Conservation (phyloP, 2,888 invertebrate genomes). For the Idaea biselata region DNA sequence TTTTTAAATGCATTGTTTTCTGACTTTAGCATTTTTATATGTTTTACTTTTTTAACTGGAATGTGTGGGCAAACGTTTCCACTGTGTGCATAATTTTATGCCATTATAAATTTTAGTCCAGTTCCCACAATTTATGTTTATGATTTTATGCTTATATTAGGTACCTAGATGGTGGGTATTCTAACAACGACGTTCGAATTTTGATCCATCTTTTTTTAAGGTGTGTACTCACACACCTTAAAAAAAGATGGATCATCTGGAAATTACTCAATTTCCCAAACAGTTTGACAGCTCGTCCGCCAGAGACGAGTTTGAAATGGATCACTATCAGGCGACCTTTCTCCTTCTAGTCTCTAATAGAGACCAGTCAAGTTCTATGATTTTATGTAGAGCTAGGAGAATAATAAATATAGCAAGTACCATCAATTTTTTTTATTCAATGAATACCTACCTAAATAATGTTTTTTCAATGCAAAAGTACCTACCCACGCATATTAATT, state of each 20-base stretch:
- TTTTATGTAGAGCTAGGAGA: too few relatives aligned
- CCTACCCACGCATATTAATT: constrained; percentile 64
- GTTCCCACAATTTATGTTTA: background rate
- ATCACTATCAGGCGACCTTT: too few relatives aligned
- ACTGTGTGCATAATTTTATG: background rate
- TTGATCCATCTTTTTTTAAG: too few relatives aligned
- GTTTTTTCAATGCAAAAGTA: background rate
- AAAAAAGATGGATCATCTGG: too few relatives aligned
- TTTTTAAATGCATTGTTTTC: constrained; percentile 23
- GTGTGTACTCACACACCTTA: too few relatives aligned
- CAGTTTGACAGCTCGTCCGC: too few relatives aligned
- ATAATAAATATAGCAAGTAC: too few relatives aligned
- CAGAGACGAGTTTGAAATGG: too few relatives aligned
- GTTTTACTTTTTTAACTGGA: constrained; percentile 7
- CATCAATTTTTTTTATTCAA: background rate
- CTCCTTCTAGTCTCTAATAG: too few relatives aligned
- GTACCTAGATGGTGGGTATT: background rate
- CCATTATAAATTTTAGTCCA: constrained; percentile 14
- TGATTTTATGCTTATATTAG: background rate
- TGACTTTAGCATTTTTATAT: constrained; percentile 19
- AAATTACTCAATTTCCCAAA: too few relatives aligned
- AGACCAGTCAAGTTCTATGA: too few relatives aligned
- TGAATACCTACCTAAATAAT: background rate
- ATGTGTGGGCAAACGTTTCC: background rate
- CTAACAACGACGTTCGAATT: too few relatives aligned